Base-by-base conservation (phyloP, 2,888 invertebrate species). In the Cynaeus angustus region DNA sequence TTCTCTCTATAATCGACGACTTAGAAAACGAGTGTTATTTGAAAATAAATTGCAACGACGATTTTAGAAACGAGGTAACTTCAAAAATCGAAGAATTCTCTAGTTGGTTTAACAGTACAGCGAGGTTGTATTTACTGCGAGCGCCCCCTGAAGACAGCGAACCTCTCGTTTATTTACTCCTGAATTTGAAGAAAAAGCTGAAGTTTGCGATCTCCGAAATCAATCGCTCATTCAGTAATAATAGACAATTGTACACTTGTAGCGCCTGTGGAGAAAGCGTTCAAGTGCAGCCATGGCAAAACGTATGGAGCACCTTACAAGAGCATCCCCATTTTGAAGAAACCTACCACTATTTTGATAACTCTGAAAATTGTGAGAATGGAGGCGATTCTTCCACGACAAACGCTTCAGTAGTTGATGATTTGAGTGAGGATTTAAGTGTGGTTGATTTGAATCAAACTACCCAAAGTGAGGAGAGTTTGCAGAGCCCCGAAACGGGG, bases 321-420 rank as follows among this genome's bases (percentile, higher is more conserved):
- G 65, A 66, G 21, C 79, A 81, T 56, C 71, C 78, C 16, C 81
- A 81, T 69, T 74, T 77, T 50, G 79, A 80, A 41, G 64, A 76
- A 14, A 52, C 64, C n/a, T 76, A 75, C 43, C 58, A 68, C 69
- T 13, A 12, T 10, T 13, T 41, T 12, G 10, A 41, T 12, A 13
- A 41, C 41, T 1, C 10, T 12, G 37, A 37, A 3, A 37, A 2
- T 7, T 37, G 43, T 7, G 70, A 77, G 45, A 74, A 71, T 68
- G 74, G 71, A 43, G 21, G 21, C 21, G 75, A 75, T 45, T 33
- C 61, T 14, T 12, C 56, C 10, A 37, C 70, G 28, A 50, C 61
- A n/a, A 68, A 48, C 9, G 37, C n/a, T 21, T 21, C 21, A 21
- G 21, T 21, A 21, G 21, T 14, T 13, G 50, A 62, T 9, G 48